Evolutionary conservation across 2,888 invertebrate genomes (phyloP), one percentile per base, ranked within the genome.

Genomic region (Hemicrepidius hirtus): DNA sequence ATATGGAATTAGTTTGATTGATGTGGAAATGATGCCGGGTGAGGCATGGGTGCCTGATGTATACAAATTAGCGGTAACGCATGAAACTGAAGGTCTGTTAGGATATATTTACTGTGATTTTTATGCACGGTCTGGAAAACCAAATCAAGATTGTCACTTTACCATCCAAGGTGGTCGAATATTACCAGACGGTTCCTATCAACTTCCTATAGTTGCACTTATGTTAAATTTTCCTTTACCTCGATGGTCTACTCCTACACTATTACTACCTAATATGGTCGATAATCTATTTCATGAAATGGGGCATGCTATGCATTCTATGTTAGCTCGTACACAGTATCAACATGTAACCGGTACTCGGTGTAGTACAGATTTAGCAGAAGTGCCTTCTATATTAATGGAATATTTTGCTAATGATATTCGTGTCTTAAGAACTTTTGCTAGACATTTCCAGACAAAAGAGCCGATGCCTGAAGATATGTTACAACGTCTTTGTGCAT

Each of bases 291-390:
- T 99, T 87, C 99, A 99, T 86, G 99, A 99, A 89, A 94, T 97
- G 93, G 99, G 99, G 0, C 99, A 99, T 88, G 99, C 99, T 13
- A 93, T 99, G 91, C 99, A 99, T 87, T 98, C 98, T 16, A 98
- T 99, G 97, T 87, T 99, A 78, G 99, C 97, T 1, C 91, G 98
- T 75, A 98, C 98, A 0, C 91, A 92, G 73, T 96, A 98, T 87
- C 75, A 75, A 24, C 75, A 75, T 49, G 68, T 75, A 0, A 72
- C 75, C 7, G 75, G 75, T n/a, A 99, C 99, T 0, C 90, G 99
- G 68, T 99, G 98, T 85, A 92, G 96, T 76, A 98, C 99, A 3
- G 99, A 99, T 88, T 95, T 99, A 84, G 99, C 99, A 0, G 99
- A 99, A 90, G 96, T 99, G 46, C 99, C 99, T 6, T 98, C 98